phyloP scores from a whole-genome alignment of 2,113 vertebrate genomes.

The Polypterus senegalus region DNA sequence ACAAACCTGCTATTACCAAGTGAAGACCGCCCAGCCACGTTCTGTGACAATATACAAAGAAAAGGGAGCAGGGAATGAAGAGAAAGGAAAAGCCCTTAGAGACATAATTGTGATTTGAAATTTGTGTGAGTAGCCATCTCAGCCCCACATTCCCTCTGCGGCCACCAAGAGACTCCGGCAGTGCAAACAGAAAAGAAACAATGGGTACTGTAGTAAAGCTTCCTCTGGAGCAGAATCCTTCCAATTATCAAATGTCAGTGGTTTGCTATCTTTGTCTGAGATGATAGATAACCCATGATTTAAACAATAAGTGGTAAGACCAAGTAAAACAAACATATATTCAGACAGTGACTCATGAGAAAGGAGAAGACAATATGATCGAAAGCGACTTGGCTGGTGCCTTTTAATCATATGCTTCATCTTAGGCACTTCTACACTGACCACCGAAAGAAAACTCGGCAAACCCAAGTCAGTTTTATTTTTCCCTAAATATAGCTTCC shows the following conservation, averaged over 20 bases:
- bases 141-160: too few relatives aligned
- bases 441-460: constrained; percentile 3
- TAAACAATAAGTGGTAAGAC: constrained; percentile 16
- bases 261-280: constrained; percentile 11
- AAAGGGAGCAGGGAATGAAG: too few relatives aligned
- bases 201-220: neutral
- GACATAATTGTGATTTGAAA: too few relatives aligned
- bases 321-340: constrained; percentile 47
- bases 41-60: too few relatives aligned
- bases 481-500: neutral
- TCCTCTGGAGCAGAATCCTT: neutral
- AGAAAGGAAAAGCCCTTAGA: too few relatives aligned
- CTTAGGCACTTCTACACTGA: constrained; percentile 14
- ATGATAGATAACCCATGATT: constrained; percentile 10
- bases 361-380: constrained; percentile 33
- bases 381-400: constrained; percentile 30
- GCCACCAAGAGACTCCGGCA: too few relatives aligned
- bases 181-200: neutral
- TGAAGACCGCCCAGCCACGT: too few relatives aligned
- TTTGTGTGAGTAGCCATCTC: too few relatives aligned
- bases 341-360: constrained; percentile 42
- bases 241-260: neutral
- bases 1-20: too few relatives aligned
- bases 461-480: neutral
- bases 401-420: constrained; percentile 43